Evolutionary conservation across 2,888 invertebrate genomes (phyloP).

Genomic region (Clistopyga incitator): DNA sequence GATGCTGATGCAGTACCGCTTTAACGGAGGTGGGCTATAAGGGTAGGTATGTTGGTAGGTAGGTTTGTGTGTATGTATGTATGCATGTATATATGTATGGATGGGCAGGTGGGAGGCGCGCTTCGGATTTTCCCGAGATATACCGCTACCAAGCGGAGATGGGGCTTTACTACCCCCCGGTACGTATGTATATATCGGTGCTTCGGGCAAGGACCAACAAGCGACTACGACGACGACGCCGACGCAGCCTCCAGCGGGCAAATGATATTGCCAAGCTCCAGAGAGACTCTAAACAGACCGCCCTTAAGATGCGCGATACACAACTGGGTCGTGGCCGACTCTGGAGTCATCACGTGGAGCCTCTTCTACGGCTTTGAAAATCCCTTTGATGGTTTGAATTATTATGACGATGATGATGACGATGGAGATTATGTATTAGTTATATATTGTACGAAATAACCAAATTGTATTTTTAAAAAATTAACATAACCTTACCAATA

Average conservation of each 20-base stretch:
- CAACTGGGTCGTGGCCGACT: constrained; percentile 75
- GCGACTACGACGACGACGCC: constrained; percentile 56
- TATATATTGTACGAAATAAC: background rate
- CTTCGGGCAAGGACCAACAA: constrained; percentile 62
- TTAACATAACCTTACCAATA: constrained; percentile 24
- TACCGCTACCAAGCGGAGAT: constrained; percentile 55
- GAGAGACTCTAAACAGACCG: constrained; percentile 66
- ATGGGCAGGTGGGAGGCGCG: constrained; percentile 70
- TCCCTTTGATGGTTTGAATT: background rate
- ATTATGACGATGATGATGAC: background rate
- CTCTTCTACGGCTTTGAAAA: constrained; percentile 5
- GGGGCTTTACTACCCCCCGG: background rate
- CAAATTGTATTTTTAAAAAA: background rate
- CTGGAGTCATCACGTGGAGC: constrained; percentile 15
- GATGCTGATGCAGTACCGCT: constrained; percentile 50
- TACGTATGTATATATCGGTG: constrained; percentile 34
- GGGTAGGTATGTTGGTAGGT: background rate
- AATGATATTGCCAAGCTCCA: constrained; percentile 49
- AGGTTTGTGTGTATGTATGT: background rate
- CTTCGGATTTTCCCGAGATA: constrained; percentile 52
- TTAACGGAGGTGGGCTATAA: constrained; percentile 29
- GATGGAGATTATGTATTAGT: constrained; percentile 25
- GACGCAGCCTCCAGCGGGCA: constrained; percentile 63
- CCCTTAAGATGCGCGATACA: constrained; percentile 74
- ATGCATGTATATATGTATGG: constrained; percentile 11